Conservation (phyloP, 1,140 invertebrate species). For the Linepithema humile region DNA sequence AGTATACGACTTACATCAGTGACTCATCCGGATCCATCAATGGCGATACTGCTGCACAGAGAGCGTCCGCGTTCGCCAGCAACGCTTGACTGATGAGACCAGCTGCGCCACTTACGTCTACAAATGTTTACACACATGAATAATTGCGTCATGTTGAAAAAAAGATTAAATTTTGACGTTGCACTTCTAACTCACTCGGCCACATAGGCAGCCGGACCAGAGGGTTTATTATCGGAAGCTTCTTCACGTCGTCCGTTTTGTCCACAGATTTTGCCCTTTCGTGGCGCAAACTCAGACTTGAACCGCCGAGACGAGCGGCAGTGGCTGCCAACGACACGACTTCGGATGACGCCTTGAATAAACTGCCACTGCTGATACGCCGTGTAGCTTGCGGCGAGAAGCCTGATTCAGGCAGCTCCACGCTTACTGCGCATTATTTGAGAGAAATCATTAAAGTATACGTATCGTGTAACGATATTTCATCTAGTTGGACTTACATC, state of each 20-base stretch:
- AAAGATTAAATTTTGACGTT: slow-evolving; percentile 26
- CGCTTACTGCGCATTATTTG: slow-evolving; percentile 62
- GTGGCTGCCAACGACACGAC: slow-evolving; percentile 86
- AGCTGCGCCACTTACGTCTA: slow-evolving; percentile 88
- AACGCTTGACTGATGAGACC: slow-evolving; percentile 96
- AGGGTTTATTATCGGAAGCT: slow-evolving; percentile 95
- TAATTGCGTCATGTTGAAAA: background rate
- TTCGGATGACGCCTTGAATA: slow-evolving; percentile 88
- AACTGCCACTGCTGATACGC: slow-evolving; percentile 91
- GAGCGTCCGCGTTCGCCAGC: slow-evolving; percentile 97
- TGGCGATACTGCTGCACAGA: slow-evolving; percentile 97
- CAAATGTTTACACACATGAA: slow-evolving; percentile 21
- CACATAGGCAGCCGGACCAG: slow-evolving; percentile 93
- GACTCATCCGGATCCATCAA: slow-evolving; percentile 97
- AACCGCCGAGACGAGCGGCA: slow-evolving; percentile 84
- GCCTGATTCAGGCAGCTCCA: slow-evolving; percentile 80
- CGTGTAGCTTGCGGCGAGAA: slow-evolving; percentile 90
- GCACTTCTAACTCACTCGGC: slow-evolving; percentile 89
- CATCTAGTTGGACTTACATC: slow-evolving; percentile 67
- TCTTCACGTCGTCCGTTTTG: slow-evolving; percentile 86
- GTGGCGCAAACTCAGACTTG: slow-evolving; percentile 78
- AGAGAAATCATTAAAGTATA: background rate
- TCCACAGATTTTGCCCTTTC: slow-evolving; percentile 84
- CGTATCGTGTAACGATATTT: background rate
- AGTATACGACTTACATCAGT: slow-evolving; percentile 86